These are phyloP conservation scores for Pollenia griseotomentosa DNA, from an alignment of 2,888 invertebrate genomes.

Conservation along the genomic window DNA sequence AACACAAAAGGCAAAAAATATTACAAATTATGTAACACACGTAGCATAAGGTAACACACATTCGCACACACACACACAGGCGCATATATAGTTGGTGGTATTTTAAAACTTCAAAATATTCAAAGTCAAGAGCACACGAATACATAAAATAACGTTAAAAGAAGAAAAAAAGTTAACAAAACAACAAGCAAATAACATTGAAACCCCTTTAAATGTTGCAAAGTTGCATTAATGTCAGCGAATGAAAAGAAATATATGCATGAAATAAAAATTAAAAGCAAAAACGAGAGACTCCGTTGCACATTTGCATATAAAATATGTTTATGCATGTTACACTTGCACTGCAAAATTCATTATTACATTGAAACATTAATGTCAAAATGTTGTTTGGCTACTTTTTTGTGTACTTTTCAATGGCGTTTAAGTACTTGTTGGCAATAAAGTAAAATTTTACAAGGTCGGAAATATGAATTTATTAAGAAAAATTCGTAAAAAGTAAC, in stretches of 20 bases:
- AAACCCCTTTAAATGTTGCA: constrained; percentile 24
- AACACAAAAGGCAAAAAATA: background rate
- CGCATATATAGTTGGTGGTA: background rate
- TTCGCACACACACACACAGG: background rate
- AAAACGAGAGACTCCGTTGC: constrained; percentile 15
- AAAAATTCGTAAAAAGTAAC: background rate
- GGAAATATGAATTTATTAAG: constrained; percentile 62
- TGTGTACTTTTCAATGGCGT: background rate
- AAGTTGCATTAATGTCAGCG: constrained; percentile 61
- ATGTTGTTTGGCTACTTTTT: background rate
- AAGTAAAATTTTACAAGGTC: constrained; percentile 64
- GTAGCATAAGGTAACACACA: constrained; percentile 21
- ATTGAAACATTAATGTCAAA: constrained; percentile 57
- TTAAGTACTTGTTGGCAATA: constrained; percentile 21
- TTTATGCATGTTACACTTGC: constrained; percentile 61
- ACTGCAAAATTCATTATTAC: constrained; percentile 54
- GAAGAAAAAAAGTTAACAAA: background rate
- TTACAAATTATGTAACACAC: constrained; percentile 57
- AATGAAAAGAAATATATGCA: constrained; percentile 31
- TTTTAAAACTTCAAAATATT: constrained; percentile 31
- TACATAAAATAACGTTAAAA: background rate
- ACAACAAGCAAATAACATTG: constrained; percentile 40
- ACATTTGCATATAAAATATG: constrained; percentile 64
- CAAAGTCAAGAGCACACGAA: constrained; percentile 63
- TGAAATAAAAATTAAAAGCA: constrained; percentile 29